These are phyloP conservation scores for Phaenicophaeus curvirostris DNA, from an alignment of 2,797 vertebrate genomes.

Conservation along the genomic window DNA sequence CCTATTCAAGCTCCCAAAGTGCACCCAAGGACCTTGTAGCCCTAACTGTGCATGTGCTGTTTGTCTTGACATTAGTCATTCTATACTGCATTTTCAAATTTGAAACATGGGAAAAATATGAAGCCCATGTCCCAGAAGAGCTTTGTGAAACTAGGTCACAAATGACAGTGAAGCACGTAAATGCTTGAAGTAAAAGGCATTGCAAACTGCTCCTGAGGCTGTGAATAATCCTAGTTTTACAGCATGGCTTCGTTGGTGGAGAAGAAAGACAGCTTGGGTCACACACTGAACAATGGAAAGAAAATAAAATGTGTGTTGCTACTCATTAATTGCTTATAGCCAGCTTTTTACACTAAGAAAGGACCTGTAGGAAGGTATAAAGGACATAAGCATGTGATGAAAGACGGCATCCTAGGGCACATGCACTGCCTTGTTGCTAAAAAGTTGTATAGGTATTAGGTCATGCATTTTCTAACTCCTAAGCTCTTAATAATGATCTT, in stretches of 20 bases:
- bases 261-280: neutral
- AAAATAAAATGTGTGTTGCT: neutral
- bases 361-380: neutral
- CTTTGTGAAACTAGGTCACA: neutral
- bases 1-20: neutral
- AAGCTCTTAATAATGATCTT: neutral
- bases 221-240: neutral
- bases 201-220: neutral
- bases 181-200: neutral
- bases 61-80: neutral
- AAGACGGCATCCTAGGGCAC: neutral
- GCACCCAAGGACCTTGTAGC: neutral
- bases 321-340: neutral
- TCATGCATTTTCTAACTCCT: neutral
- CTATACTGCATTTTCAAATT: neutral
- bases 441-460: neutral
- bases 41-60: rapidly evolving
- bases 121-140: neutral
- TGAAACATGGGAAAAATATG: neutral
- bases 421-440: neutral
- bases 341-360: neutral
- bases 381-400: neutral
- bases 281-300: neutral
- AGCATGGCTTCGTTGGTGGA: neutral
- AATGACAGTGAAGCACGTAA: neutral